Conservation (phyloP, 1,140 invertebrate species). For the Drosophila arawakana region DNA sequence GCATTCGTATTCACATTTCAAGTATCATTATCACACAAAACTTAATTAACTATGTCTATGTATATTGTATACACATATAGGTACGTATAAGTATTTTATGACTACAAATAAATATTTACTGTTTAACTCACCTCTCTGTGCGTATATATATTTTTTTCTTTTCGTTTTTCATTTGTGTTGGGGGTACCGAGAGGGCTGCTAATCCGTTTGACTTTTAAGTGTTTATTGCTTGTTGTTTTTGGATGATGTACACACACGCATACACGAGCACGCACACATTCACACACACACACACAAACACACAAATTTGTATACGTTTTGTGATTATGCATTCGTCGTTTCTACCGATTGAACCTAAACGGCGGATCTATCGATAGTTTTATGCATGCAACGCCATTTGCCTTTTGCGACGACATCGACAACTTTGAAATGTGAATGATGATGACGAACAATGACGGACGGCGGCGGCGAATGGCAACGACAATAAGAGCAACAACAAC, state of each 20-base stretch:
- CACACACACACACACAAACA: not conserved
- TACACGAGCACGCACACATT: not conserved
- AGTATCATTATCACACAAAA: slow-evolving; percentile 29
- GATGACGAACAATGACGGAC: slow-evolving; percentile 62
- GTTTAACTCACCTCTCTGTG: slow-evolving; percentile 30
- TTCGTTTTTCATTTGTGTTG: not conserved
- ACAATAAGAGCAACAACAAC: slow-evolving; percentile 46
- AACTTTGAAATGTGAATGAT: slow-evolving; percentile 56
- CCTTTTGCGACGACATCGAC: slow-evolving; percentile 50
- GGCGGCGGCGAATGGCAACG: slow-evolving; percentile 55
- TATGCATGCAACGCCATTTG: slow-evolving; percentile 58
- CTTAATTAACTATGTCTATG: slow-evolving; percentile 33
- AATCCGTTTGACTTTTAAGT: slow-evolving; percentile 38
- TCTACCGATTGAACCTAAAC: slow-evolving; percentile 48
- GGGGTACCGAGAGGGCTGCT: slow-evolving; percentile 27
- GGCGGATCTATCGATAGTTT: slow-evolving; percentile 66
- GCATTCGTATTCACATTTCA: slow-evolving; percentile 32
- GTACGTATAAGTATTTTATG: not conserved
- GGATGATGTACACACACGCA: not conserved
- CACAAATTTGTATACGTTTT: slow-evolving; percentile 20
- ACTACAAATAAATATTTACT: slow-evolving; percentile 14
- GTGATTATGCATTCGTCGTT: slow-evolving; percentile 10
- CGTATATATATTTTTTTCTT: not conserved
- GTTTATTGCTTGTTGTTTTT: slow-evolving; percentile 25
- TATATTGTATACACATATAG: not conserved